Conservation (phyloP, 2,888 invertebrate genomes). For the Meteorus cinctellus region DNA sequence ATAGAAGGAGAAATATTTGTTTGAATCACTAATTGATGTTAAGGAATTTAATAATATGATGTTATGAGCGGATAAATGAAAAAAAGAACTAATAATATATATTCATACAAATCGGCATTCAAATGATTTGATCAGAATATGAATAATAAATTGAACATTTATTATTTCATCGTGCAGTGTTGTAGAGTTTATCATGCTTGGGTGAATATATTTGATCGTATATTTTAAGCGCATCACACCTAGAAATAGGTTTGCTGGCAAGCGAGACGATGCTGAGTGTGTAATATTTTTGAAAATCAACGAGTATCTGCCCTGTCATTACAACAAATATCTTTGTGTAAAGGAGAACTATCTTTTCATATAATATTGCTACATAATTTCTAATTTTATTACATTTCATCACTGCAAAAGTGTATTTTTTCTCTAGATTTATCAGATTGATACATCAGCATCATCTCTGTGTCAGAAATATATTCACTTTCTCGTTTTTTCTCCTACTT, state of each 20-base stretch:
- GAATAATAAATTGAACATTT: neutral
- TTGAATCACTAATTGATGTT: neutral
- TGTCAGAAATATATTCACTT: constrained; percentile 45
- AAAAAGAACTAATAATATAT: neutral
- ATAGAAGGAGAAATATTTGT: neutral
- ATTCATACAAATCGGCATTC: neutral
- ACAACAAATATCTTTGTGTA: constrained; percentile 9
- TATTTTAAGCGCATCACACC: constrained; percentile 47
- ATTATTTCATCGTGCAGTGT: neutral
- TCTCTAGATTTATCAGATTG: neutral
- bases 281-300: constrained; percentile 20
- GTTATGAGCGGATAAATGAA: neutral
- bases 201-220: constrained; percentile 2
- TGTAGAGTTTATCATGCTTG: neutral
- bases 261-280: constrained; percentile 25
- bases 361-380: neutral
- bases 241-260: constrained; percentile 49
- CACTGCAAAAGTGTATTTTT: neutral
- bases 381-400: neutral
- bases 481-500: neutral
- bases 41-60: neutral
- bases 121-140: neutral
- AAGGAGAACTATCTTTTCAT: neutral
- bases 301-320: neutral
- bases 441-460: constrained; percentile 16